These are phyloP conservation scores for Agrotis puta DNA, from an alignment of 2,888 invertebrate genomes.

Conservation along the genomic window DNA sequence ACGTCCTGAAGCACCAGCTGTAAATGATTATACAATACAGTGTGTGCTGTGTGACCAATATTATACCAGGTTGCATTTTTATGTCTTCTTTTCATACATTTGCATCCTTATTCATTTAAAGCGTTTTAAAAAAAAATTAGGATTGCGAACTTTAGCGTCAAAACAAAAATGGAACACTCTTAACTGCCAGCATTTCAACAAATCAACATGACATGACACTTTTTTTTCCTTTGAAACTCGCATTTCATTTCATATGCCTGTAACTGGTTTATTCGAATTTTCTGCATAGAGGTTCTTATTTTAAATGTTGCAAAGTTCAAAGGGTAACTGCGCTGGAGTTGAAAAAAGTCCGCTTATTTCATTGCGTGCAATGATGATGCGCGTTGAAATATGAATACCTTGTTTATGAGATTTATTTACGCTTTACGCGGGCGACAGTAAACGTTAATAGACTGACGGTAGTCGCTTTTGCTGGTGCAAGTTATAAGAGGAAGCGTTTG, in stretches of 20 bases:
- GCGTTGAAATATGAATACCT: constrained; percentile 60
- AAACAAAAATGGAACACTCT: background rate
- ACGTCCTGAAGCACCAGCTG: background rate
- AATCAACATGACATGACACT: constrained; percentile 5
- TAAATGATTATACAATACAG: background rate
- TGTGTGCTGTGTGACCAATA: background rate
- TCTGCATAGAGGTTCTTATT: background rate
- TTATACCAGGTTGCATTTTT: too few relatives aligned
- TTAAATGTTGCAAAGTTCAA: constrained; percentile 18
- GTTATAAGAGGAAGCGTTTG: constrained; percentile 33
- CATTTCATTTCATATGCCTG: constrained; percentile 18
- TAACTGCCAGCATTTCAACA: background rate
- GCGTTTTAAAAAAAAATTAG: too few relatives aligned
- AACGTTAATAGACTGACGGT: constrained; percentile 70
- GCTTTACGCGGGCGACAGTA: constrained; percentile 66
- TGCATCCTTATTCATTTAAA: background rate
- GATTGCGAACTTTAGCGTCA: background rate
- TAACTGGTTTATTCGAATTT: background rate
- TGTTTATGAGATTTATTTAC: constrained; percentile 72
- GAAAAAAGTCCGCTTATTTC: constrained; percentile 30
- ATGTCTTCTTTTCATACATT: background rate
- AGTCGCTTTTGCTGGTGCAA: constrained; percentile 51
- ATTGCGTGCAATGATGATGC: constrained; percentile 41
- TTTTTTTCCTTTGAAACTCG: constrained; percentile 9
- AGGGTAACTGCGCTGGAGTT: constrained; percentile 20